Conservation (phyloP, 2,888 invertebrate genomes). For the Troides helena region DNA sequence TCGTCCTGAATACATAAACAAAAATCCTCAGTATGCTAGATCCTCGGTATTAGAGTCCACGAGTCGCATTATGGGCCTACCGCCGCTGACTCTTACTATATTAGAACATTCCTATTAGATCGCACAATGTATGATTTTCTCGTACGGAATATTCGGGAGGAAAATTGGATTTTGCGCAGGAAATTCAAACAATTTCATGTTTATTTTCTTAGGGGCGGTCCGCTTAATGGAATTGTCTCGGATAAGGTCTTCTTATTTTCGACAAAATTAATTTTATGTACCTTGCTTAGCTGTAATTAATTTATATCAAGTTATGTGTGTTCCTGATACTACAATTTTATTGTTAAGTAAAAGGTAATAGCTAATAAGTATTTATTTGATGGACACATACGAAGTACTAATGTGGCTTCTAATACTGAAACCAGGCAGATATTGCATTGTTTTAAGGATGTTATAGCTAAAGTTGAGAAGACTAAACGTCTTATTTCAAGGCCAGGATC, state of each 20-base stretch:
- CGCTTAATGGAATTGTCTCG: slow-evolving; percentile 21
- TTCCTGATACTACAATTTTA: not conserved
- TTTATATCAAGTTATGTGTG: not conserved
- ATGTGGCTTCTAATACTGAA: no score
- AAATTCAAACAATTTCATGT: slow-evolving; percentile 27
- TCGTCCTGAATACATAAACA: slow-evolving; percentile 55
- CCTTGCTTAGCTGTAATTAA: slow-evolving; percentile 1
- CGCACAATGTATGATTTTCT: slow-evolving; percentile 12
- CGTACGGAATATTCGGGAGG: slow-evolving; percentile 21
- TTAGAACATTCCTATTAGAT: slow-evolving; percentile 25
- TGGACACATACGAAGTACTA: no score
- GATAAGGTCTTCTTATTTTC: slow-evolving; percentile 17
- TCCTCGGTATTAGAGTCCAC: slow-evolving; percentile 14
- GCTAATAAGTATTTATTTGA: no score
- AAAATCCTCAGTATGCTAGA: slow-evolving; percentile 47
- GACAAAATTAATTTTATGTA: slow-evolving; percentile 18
- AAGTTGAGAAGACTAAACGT: no score
- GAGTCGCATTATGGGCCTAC: slow-evolving; percentile 13
- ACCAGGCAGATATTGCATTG: no score
- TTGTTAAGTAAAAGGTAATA: not conserved
- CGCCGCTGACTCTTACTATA: slow-evolving; percentile 9
- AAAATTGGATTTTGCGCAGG: slow-evolving; percentile 26
- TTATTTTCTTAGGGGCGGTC: slow-evolving; percentile 17
- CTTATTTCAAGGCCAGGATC: no score
- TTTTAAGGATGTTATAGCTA: no score